Evolutionary conservation across 2,888 invertebrate genomes (phyloP).

Genomic region (Phyllotreta cruciferae): DNA sequence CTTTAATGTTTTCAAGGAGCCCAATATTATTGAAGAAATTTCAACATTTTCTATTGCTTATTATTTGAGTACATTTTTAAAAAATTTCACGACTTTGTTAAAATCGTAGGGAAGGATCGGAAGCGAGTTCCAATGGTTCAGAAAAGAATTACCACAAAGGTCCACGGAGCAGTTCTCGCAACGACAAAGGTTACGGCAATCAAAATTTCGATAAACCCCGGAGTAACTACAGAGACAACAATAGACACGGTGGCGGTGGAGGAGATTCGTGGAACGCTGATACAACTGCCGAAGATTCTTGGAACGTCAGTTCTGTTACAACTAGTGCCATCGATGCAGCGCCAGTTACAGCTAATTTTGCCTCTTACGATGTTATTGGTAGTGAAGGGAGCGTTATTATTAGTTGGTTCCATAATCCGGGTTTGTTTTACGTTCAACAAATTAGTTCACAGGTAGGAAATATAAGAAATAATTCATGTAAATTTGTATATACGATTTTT

Average conservation of each 20-base stretch:
- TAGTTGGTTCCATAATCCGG: constrained; percentile 79
- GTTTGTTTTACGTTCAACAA: constrained; percentile 68
- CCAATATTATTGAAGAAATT: too few relatives aligned
- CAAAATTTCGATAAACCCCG: constrained; percentile 37
- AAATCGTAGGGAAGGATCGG: constrained; percentile 53
- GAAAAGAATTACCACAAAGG: constrained; percentile 52
- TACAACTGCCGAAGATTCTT: constrained; percentile 40
- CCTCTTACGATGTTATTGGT: constrained; percentile 57
- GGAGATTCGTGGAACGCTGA: constrained; percentile 22
- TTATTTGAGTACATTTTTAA: too few relatives aligned
- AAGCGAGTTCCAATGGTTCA: constrained; percentile 53
- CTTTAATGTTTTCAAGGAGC: too few relatives aligned
- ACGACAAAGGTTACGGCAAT: constrained; percentile 35
- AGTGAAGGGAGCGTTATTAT: constrained; percentile 66
- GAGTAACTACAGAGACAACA: constrained; percentile 14
- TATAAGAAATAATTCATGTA: too few relatives aligned
- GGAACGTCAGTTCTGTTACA: constrained; percentile 46
- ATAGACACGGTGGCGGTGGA: constrained; percentile 8
- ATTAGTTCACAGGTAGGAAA: constrained; percentile 47
- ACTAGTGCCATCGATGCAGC: constrained; percentile 46
- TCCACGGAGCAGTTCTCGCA: constrained; percentile 46
- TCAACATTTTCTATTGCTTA: too few relatives aligned
- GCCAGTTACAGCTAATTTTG: constrained; percentile 45
- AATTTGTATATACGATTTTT: too few relatives aligned
- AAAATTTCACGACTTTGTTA: too few relatives aligned